These are phyloP conservation scores for Eriocheir sinensis DNA, from an alignment of 1,140 invertebrate genomes.

Conservation along the genomic window DNA sequence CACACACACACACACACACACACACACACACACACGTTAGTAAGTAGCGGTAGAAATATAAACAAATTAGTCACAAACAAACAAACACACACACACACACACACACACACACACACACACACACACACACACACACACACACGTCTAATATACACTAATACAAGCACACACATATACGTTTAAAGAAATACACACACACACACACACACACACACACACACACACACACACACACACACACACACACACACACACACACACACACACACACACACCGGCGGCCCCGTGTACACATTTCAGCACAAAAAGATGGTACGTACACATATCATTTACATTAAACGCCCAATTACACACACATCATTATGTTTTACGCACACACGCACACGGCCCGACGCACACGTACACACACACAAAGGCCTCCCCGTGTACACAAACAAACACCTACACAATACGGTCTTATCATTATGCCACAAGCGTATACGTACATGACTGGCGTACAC, in stretches of 20 bases:
- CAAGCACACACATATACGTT: background rate
- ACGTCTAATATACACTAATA: no score
- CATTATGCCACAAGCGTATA: background rate
- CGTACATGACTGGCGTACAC: background rate
- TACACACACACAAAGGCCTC: no score
- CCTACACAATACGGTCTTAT: background rate
- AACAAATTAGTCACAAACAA: no score
- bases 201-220: no score
- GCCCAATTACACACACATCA: conserved; percentile 11
- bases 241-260: conserved; percentile 16
- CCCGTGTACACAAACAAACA: background rate
- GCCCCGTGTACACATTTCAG: background rate
- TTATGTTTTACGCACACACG: background rate
- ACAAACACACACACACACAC: conserved; percentile 20
- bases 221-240: no score
- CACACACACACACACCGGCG: background rate
- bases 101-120: conserved; percentile 26
- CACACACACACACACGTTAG: background rate
- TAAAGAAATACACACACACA: no score
- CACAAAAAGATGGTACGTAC: no score
- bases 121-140: conserved; percentile 37
- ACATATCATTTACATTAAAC: background rate
- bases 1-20: conserved; percentile 34
- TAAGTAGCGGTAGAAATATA: background rate
- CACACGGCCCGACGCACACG: background rate